Evolutionary conservation across 2,888 invertebrate species (phyloP).

Genomic region (Plebejus melissa): DNA sequence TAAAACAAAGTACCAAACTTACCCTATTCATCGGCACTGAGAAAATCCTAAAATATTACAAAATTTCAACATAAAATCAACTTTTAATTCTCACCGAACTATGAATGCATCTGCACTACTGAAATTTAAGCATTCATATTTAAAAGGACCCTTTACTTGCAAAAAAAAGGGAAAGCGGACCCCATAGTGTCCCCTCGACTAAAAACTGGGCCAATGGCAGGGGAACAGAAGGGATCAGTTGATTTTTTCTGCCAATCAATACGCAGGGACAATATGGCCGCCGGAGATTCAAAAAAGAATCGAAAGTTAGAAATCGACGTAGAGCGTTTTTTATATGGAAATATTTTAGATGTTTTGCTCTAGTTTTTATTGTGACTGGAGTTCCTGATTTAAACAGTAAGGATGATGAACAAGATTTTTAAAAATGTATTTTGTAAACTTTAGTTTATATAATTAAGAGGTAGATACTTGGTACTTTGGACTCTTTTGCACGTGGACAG

Average conservation of each 20-base stretch:
- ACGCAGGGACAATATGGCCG: constrained; percentile 70
- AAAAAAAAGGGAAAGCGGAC: constrained; percentile 68
- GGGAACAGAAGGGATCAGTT: constrained; percentile 59
- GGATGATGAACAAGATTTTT: background rate
- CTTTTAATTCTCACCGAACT: constrained; percentile 11
- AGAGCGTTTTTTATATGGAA: constrained; percentile 13
- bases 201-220: constrained; percentile 75
- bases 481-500: too few relatives aligned
- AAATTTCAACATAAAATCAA: background rate
- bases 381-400: background rate
- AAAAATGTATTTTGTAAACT: background rate
- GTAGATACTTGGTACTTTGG: too few relatives aligned
- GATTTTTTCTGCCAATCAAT: constrained; percentile 76
- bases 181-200: constrained; percentile 65
- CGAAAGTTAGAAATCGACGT: constrained; percentile 25
- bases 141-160: constrained; percentile 47
- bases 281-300: constrained; percentile 35
- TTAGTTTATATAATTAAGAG: too few relatives aligned
- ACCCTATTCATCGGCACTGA: background rate
- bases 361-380: constrained; percentile 10
- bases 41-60: background rate
- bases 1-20: background rate
- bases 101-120: constrained; percentile 42
- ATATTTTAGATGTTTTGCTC: constrained; percentile 22
- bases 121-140: constrained; percentile 55